These are phyloP conservation scores for Poecile atricapillus DNA, from an alignment of 2,113 vertebrate species.

Conservation along the genomic window DNA sequence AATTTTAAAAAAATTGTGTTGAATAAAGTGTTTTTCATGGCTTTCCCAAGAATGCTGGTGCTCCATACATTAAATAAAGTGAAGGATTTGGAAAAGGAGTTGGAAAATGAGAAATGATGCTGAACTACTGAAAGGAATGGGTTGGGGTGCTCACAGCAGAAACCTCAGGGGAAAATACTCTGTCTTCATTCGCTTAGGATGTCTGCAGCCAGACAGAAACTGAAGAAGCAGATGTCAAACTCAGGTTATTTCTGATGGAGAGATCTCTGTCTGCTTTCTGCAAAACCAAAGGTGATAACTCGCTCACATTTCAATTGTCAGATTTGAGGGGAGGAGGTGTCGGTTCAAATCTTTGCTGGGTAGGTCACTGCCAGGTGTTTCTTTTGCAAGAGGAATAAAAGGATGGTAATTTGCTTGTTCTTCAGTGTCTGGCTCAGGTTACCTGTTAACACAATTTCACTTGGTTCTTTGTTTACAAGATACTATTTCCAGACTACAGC, in stretches of 20 bases:
- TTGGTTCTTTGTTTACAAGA: not conserved
- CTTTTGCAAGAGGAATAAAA: not conserved
- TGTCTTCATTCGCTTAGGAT: not conserved
- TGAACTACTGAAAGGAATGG: not conserved
- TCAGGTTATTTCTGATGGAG: not conserved
- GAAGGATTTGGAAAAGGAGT: not conserved
- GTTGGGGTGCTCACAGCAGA: not conserved
- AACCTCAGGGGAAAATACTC: not conserved
- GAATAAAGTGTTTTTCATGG: not conserved
- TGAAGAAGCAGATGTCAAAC: not conserved
- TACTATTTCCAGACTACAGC: not conserved
- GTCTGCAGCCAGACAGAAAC: not conserved
- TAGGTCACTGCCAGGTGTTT: not conserved
- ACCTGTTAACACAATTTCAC: not conserved
- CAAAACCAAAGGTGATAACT: not conserved
- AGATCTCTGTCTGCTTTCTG: not conserved
- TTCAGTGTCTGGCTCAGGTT: not conserved
- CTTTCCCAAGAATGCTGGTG: not conserved
- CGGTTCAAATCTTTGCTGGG: not conserved
- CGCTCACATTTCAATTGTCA: not conserved
- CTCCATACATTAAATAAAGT: not conserved
- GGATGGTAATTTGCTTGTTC: not conserved
- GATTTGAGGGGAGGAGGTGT: not conserved
- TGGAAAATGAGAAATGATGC: not conserved
- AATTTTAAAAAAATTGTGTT: too few relatives aligned